These are phyloP conservation scores for Heliocidaris erythrogramma DNA, from an alignment of 35 echinoderm and acorn worm genomes.

Conservation along the genomic window DNA sequence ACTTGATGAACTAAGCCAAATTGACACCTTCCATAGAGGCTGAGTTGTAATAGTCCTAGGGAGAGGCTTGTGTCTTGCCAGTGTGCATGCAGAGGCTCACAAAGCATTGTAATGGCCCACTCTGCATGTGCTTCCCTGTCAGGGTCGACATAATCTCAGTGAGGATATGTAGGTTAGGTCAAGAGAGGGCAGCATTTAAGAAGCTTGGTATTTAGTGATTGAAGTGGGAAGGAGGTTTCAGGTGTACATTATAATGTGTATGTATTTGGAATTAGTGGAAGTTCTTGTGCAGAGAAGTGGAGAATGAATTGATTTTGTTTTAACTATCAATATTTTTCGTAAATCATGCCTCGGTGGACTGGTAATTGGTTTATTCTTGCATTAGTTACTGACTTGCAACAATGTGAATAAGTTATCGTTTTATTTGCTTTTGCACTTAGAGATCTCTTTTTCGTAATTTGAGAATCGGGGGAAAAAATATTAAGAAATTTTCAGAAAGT, in stretches of 20 bases:
- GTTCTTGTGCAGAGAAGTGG: no score
- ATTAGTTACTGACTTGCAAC: no score
- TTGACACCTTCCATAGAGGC: not conserved
- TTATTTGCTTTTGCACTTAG: no score
- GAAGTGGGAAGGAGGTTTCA: not conserved
- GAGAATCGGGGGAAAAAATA: no score
- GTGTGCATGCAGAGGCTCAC: not conserved
- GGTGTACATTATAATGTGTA: not conserved
- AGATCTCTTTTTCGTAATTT: no score
- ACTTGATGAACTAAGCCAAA: not conserved
- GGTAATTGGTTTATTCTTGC: no score
- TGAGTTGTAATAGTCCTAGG: not conserved
- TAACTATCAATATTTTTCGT: no score
- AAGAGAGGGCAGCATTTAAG: not conserved
- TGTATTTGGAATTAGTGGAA: no score
- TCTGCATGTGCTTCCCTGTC: not conserved
- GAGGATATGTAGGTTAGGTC: not conserved
- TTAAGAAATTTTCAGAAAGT: no score
- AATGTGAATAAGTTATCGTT: no score
- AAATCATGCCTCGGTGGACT: no score
- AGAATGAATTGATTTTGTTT: no score
- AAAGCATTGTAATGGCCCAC: not conserved
- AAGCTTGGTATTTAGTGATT: not conserved
- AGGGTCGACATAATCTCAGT: not conserved
- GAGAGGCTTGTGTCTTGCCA: constrained; percentile 14